Conservation (phyloP, 2,113 vertebrate species). For the Sturnus vulgaris region DNA sequence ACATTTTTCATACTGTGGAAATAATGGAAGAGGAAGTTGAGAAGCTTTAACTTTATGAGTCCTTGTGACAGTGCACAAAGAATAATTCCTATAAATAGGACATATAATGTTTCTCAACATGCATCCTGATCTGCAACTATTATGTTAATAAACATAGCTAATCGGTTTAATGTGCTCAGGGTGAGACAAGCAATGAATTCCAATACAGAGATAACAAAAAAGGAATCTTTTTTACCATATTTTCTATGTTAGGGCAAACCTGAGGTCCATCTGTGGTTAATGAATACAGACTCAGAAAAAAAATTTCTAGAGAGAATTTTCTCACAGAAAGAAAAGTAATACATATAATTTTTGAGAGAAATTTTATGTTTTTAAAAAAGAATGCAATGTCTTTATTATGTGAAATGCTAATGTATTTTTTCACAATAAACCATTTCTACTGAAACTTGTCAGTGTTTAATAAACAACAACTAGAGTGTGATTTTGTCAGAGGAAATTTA, state of each 20-base stretch:
- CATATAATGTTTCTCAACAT: conserved; percentile 55
- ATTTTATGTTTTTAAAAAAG: not conserved
- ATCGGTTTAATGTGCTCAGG: conserved; percentile 58
- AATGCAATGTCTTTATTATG: accelerated
- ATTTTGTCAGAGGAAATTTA: not conserved
- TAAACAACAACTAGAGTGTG: not conserved
- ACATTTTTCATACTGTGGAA: conserved; percentile 45
- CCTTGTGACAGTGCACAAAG: conserved; percentile 36
- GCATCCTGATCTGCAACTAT: conserved; percentile 54
- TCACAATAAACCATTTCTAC: not conserved
- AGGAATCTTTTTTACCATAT: not conserved
- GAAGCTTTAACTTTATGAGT: conserved; percentile 37
- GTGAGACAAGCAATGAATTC: conserved; percentile 27
- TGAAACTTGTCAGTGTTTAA: not conserved
- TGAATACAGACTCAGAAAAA: not conserved
- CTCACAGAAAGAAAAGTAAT: not conserved
- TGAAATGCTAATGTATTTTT: not conserved
- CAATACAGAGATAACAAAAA: conserved; percentile 20
- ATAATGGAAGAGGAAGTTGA: conserved; percentile 29
- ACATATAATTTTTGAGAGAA: not conserved
- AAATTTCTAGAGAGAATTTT: not conserved
- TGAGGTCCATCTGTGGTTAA: not conserved
- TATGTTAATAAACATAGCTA: conserved; percentile 68
- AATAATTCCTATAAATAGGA: conserved; percentile 69
- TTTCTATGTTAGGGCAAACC: not conserved